These are phyloP conservation scores for Sebastes nivosus DNA, from an alignment of 2,797 vertebrate genomes.

Conservation along the genomic window DNA sequence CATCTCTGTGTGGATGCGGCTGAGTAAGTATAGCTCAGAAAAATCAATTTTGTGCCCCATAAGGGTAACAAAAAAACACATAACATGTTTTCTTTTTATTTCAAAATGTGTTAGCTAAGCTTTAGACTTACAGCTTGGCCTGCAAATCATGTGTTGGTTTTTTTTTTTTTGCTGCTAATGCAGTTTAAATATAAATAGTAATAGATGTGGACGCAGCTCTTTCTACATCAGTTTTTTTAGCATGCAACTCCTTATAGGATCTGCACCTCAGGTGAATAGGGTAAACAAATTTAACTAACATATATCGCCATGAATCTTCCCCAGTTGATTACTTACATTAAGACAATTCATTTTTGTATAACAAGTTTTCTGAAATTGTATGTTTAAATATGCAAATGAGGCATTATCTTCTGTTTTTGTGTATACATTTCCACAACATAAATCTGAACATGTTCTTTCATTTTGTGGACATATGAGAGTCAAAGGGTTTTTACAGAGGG, in stretches of 20 bases:
- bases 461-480: accelerated
- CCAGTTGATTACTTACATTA: too few species aligned
- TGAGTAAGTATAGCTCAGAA: slow-evolving; percentile 63
- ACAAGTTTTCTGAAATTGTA: too few species aligned
- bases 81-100: slow-evolving; percentile 11
- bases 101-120: slow-evolving; percentile 31
- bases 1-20: slow-evolving; percentile 61
- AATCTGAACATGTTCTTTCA: too few species aligned
- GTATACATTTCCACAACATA: too few species aligned
- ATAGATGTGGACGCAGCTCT: background rate
- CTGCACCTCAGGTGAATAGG: background rate
- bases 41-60: slow-evolving; percentile 62
- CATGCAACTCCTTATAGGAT: background rate
- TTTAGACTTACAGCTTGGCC: slow-evolving; percentile 27
- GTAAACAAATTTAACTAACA: too few species aligned
- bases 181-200: slow-evolving; percentile 6
- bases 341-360: too few species aligned
- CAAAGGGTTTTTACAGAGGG: too few species aligned
- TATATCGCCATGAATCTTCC: too few species aligned
- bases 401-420: too few species aligned
- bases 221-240: slow-evolving; percentile 12
- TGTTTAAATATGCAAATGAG: too few species aligned
- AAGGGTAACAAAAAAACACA: slow-evolving; percentile 64
- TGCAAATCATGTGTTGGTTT: slow-evolving; percentile 22
- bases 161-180: background rate